These are phyloP conservation scores for Drosophila sordidula DNA, from an alignment of 2,888 invertebrate species.

Conservation along the genomic window DNA sequence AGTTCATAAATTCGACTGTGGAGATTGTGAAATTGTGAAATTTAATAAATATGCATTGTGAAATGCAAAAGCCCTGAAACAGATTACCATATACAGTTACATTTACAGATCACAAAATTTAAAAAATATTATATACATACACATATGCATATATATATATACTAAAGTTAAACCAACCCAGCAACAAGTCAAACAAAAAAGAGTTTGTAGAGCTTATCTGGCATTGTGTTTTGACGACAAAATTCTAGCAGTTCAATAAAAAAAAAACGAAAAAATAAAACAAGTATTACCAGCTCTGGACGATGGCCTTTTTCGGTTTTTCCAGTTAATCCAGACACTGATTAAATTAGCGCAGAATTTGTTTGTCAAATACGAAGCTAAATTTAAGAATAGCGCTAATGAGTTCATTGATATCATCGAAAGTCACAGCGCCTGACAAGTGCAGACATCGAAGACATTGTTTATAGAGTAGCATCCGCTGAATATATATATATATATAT, in stretches of 20 bases:
- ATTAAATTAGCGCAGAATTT: conserved; percentile 64
- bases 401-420: conserved; percentile 52
- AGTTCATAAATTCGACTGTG: conserved; percentile 27
- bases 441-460: conserved; percentile 3
- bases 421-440: neutral
- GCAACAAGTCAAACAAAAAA: conserved; percentile 26
- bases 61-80: conserved; percentile 22
- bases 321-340: conserved; percentile 56
- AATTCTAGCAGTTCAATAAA: conserved; percentile 12
- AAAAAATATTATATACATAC: neutral
- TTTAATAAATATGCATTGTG: conserved; percentile 17
- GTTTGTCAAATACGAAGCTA: conserved; percentile 32
- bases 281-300: conserved; percentile 55
- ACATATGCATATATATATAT: conserved; percentile 2
- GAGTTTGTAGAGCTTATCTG: conserved; percentile 12
- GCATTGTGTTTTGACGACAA: conserved; percentile 2
- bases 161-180: conserved; percentile 4
- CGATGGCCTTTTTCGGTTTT: conserved; percentile 46
- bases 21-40: conserved; percentile 29
- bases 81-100: conserved; percentile 6
- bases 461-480: conserved; percentile 2
- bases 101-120: conserved; percentile 18
- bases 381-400: conserved; percentile 43
- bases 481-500: no score
- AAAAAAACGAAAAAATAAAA: conserved; percentile 20